Conservation (phyloP, 2,888 invertebrate species). For the Lepeophtheirus nordmannii region DNA sequence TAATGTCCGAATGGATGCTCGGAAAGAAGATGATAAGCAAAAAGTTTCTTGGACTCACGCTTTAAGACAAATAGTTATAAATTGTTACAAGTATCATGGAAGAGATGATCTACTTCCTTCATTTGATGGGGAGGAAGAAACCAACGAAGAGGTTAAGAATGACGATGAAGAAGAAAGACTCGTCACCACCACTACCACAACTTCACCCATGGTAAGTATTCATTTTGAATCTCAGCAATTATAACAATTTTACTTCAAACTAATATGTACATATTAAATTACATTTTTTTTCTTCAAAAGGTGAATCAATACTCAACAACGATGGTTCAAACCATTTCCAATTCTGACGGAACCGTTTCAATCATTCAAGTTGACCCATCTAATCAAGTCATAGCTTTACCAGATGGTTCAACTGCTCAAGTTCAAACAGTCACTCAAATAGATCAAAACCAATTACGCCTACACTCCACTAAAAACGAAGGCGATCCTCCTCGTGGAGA, state of each 20-base stretch:
- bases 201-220: background rate
- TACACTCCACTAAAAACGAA: slow-evolving; percentile 1
- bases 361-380: slow-evolving; percentile 79
- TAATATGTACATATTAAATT: background rate
- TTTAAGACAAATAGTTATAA: slow-evolving; percentile 83
- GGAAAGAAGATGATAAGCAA: slow-evolving; percentile 89
- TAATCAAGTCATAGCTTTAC: slow-evolving; percentile 82
- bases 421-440: slow-evolving; percentile 61
- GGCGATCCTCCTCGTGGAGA: background rate
- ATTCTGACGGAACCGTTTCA: slow-evolving; percentile 88
- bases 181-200: no score
- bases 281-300: background rate
- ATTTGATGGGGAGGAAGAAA: slow-evolving; percentile 75
- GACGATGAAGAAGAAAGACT: background rate
- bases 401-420: slow-evolving; percentile 88
- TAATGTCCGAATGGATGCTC: slow-evolving; percentile 90
- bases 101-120: slow-evolving; percentile 86
- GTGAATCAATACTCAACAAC: slow-evolving; percentile 53
- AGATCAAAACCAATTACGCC: slow-evolving; percentile 29
- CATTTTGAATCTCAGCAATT: slow-evolving; percentile 8
- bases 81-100: slow-evolving; percentile 95
- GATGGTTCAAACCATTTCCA: slow-evolving; percentile 84
- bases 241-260: background rate
- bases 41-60: slow-evolving; percentile 98
- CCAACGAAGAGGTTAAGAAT: slow-evolving; percentile 23